Percentiles rank a stretch among this genome's conserved stretches.
Conservation (phyloP, 2,888 invertebrate genomes). For the Eretmocerus hayati region DNA sequence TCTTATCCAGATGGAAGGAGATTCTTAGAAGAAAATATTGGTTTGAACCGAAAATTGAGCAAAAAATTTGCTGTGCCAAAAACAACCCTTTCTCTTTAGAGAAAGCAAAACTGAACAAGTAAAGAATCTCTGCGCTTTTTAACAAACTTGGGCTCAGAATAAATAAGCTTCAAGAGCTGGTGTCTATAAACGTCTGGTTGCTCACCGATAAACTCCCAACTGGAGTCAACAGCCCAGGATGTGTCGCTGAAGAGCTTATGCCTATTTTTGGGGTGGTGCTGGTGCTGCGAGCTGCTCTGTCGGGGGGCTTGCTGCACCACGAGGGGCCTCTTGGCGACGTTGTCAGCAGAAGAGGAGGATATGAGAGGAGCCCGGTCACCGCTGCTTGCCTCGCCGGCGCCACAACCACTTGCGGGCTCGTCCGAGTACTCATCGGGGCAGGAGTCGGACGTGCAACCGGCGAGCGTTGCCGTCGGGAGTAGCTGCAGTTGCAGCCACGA, state of each 20-base stretch:
- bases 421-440: conserved; percentile 44
- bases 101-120: neutral
- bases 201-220: conserved; percentile 82
- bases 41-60: too few species aligned
- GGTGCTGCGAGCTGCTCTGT: too few species aligned
- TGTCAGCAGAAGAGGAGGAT: conserved; percentile 62
- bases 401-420: too few species aligned
- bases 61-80: too few species aligned
- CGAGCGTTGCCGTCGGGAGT: conserved; percentile 16
- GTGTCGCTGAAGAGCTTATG: conserved; percentile 45
- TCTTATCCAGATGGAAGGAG: too few species aligned
- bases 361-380: conserved; percentile 46
- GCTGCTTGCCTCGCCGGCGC: conserved; percentile 39
- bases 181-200: neutral
- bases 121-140: too few species aligned
- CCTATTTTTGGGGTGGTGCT: conserved; percentile 58
- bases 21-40: too few species aligned
- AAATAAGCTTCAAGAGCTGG: neutral
- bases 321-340: conserved; percentile 47
- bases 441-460: neutral
- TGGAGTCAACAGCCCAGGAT: conserved; percentile 80
- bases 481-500: conserved; percentile 35
- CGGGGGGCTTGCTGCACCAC: conserved; percentile 64
- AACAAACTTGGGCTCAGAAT: too few species aligned
- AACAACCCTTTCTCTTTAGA: too few species aligned